phyloP scores from a whole-genome alignment of 1,140 invertebrate genomes.

The Drosophila watanabei region DNA sequence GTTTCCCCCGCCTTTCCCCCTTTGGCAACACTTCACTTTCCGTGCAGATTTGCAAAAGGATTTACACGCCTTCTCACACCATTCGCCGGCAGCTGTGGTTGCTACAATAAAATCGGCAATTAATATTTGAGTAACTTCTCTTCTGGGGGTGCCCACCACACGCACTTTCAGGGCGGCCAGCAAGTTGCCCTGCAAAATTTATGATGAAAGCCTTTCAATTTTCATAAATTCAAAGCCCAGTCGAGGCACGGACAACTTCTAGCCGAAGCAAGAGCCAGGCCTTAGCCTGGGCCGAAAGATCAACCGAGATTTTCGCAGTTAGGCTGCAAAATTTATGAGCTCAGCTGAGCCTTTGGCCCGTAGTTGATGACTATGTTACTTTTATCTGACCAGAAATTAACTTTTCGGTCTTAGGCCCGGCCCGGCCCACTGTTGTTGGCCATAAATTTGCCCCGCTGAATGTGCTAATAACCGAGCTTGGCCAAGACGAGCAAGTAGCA shows the following conservation, averaged over 20 bases:
- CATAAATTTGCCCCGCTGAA: conserved; percentile 58
- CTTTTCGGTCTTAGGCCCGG: conserved; percentile 45
- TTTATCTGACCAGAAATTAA: conserved; percentile 68
- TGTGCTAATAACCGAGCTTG: conserved; percentile 53
- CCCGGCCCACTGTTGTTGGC: conserved; percentile 18
- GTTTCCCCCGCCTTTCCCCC: background rate
- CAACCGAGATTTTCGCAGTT: conserved; percentile 68
- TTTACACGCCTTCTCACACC: conserved; percentile 58
- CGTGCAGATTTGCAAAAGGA: conserved; percentile 60
- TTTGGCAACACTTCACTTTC: conserved; percentile 20
- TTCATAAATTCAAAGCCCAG: conserved; percentile 53
- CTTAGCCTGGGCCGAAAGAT: conserved; percentile 34
- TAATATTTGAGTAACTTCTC: conserved; percentile 65
- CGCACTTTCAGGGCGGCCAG: conserved; percentile 21
- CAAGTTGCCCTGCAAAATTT: conserved; percentile 59
- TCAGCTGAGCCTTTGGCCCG: conserved; percentile 45
- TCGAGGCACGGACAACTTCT: conserved; percentile 7
- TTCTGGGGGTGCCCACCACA: conserved; percentile 1
- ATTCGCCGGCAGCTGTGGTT: conserved; percentile 32
- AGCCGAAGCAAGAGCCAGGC: conserved; percentile 10
- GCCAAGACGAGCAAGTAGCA: conserved; percentile 15
- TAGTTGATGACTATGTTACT: conserved; percentile 63
- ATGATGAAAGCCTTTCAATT: conserved; percentile 70
- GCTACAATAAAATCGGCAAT: conserved; percentile 58
- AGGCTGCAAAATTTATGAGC: conserved; percentile 64